Evolutionary conservation across 1,140 invertebrate genomes (phyloP), one percentile per base, ranked within the genome.

Genomic region (Schlechtendalia chinensis): DNA sequence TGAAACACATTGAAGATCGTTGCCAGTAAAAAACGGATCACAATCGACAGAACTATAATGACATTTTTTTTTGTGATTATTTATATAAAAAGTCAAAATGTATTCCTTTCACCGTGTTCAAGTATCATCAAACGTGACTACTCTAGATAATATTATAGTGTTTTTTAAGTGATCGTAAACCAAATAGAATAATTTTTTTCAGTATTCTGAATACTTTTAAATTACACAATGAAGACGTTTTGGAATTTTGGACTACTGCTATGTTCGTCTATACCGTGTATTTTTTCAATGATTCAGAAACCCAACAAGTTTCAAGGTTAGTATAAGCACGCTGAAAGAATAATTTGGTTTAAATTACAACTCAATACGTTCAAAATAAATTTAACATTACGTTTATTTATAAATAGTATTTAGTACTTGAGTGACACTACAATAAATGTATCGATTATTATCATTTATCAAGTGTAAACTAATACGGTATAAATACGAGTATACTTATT

Each of bases 261-360:
- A 47, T 47, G 19, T 69, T 69, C 5, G 45, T 11, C 22, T 24
- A 24, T 69, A 47, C 65, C 65, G 39, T 69, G 65, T 69, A 69
- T 47, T 0, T 3, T 69, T 39, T 22, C n/a, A 39, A 16, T 69
- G 65, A 69, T 69, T 47, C 39, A 69, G 22, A 69, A 47, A 10
- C 39, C 65, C 22, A 24, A n/a, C 16, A 69, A 69, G 16, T 16
- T 45, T 69, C 65, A 69, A 69, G 65, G 65, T 69, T 47, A 69
- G 65, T 69, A 69, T 14, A 39, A 22, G 14, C 32, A 39, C 32
- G 32, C 8, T 39, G 3, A 39, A 22, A 5, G 0, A 22, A 67
- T 45, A 14, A 22, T 61, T 29, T 61, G 27, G 24, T 3, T 0
- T 29, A 17, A 27, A 17, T 27, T 59, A 24, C n/a, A n/a, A 27